Evolutionary conservation across 2,113 vertebrate species (phyloP), one percentile per base, ranked within the genome.

Genomic region (Rana temporaria): DNA sequence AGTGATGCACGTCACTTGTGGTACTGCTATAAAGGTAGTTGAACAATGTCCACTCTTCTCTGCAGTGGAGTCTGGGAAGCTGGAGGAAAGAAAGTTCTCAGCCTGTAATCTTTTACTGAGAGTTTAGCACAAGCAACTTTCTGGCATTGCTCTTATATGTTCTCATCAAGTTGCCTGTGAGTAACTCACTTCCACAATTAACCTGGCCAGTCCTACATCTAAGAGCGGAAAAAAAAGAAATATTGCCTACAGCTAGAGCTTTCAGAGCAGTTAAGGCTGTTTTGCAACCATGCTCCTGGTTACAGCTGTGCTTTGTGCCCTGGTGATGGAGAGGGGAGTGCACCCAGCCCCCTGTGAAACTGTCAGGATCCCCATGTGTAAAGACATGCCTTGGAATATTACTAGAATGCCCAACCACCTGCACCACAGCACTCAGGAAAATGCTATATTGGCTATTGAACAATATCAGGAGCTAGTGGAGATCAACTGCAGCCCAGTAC

Each of bases 321-420:
- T 90, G 86, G 88, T 89, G 85, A 16, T 71, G 22, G 86, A 89
- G 73, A 88, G 86, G 55, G 86, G 89, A 60, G 92, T 90, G 34
- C 91, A 86, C 32, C 90, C 91, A 4, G 92, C 92, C 6, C 93
- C 92, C 18, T 95, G 95, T 86, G 94, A 95, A 84, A 90, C 93
- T 4, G 93, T 95, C 85, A 93, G 92, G 84, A 94, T 95, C 78
- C 93, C 92, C 82, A 93, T 95, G 94, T 95, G 95, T 79, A 72
- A 88, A 14, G 18, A 90, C 85, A 95, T 95, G 94, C 93, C 93
- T 69, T 95, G 94, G 94, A 95, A 95, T 90, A 89, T 94, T 84
- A 95, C 94, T 34, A 89, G 93, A 84, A 94, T 95, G 94, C 94
- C 94, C 86, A 95, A 95, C 85, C 94, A 95, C 89, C 91, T 95